phyloP scores from a whole-genome alignment of 2,113 vertebrate genomes.

The Dolichallabes microphthalmus region DNA sequence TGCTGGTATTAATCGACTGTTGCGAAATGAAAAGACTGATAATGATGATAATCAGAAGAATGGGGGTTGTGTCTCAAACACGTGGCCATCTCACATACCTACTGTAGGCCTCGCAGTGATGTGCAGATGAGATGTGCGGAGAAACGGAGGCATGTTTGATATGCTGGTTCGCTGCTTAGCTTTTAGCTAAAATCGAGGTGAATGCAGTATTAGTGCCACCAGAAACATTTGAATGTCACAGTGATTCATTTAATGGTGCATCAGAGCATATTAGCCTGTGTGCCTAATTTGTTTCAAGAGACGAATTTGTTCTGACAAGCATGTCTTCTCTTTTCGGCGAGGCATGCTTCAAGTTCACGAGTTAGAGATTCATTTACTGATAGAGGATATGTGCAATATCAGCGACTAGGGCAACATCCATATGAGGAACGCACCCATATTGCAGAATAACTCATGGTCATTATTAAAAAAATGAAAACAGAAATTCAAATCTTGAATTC shows the following conservation, averaged over 20 bases:
- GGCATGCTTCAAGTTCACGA: slow-evolving; percentile 14
- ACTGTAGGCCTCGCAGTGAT: too few species aligned
- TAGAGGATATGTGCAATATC: not conserved
- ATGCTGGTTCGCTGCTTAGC: not conserved
- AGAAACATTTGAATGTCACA: slow-evolving; percentile 24
- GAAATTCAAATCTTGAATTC: not conserved
- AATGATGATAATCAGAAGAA: slow-evolving; percentile 23
- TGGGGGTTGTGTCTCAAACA: slow-evolving; percentile 3
- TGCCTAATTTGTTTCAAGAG: slow-evolving; percentile 27
- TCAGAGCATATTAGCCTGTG: slow-evolving; percentile 30
- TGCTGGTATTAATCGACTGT: slow-evolving; percentile 64
- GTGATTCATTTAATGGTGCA: slow-evolving; percentile 16
- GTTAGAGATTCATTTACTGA: not conserved
- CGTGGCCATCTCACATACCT: slow-evolving; percentile 21
- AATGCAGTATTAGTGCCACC: not conserved
- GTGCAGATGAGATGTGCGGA: not conserved
- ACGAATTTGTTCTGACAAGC: slow-evolving; percentile 22
- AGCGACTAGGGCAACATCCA: not conserved
- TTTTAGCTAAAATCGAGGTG: not conserved
- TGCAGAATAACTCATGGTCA: not conserved
- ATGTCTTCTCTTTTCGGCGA: slow-evolving; percentile 16
- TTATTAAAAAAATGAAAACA: not conserved
- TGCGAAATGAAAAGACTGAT: slow-evolving; percentile 63
- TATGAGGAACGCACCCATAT: not conserved
- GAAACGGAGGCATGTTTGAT: not conserved